Conservation (phyloP, 2,113 vertebrate species). For the Podarcis cretensis region DNA sequence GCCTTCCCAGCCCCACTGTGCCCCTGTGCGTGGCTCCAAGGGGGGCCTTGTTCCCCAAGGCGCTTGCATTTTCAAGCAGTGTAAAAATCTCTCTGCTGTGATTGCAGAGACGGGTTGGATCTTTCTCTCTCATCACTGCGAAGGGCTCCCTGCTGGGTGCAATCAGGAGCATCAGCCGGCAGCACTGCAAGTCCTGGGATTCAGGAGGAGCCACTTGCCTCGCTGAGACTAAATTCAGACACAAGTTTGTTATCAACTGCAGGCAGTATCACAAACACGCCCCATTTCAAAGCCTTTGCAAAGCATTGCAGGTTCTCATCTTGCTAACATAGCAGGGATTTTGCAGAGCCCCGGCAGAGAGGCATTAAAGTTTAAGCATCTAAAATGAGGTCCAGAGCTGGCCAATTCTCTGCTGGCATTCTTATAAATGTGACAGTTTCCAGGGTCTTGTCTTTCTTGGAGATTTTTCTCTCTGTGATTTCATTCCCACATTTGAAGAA, state of each 20-base stretch:
- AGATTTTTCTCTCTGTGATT: too few relatives aligned
- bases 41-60: background rate
- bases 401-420: background rate
- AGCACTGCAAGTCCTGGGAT: constrained; percentile 37
- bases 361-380: constrained; percentile 39
- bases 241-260: background rate
- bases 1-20: background rate
- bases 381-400: background rate
- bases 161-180: constrained; percentile 70
- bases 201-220: background rate
- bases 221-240: constrained; percentile 1
- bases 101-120: constrained; percentile 62
- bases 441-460: background rate
- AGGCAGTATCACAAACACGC: background rate
- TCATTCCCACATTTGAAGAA: background rate
- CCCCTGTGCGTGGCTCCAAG: background rate
- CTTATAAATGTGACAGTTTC: background rate
- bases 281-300: background rate
- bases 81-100: constrained; percentile 27
- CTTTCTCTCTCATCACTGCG: constrained; percentile 70
- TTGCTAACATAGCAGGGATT: background rate
- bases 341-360: background rate
- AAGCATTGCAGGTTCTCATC: constrained; percentile 4
- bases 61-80: background rate
- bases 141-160: constrained; percentile 74